Evolutionary conservation across 2,797 vertebrate species (phyloP).

Genomic region (Mallotus villosus): DNA sequence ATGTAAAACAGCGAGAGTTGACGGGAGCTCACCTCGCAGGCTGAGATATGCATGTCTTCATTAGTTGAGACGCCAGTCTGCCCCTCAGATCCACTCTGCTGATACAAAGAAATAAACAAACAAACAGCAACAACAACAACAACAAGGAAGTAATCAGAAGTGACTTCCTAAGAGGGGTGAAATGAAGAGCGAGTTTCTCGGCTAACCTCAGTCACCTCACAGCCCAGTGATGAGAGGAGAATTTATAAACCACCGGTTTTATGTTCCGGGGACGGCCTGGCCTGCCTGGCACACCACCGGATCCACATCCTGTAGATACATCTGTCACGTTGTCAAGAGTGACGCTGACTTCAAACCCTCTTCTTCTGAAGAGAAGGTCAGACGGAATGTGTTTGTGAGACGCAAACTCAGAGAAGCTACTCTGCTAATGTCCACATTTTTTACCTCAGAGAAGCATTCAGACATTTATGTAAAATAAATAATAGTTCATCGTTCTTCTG

Average conservation of each 20-base stretch:
- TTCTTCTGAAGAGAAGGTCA: neutral
- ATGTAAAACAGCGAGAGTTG: constrained; percentile 50
- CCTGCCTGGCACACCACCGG: too few species aligned
- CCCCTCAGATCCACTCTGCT: constrained; percentile 37
- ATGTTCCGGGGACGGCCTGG: too few species aligned
- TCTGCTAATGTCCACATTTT: constrained; percentile 2
- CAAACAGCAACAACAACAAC: constrained; percentile 39
- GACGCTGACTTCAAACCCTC: neutral
- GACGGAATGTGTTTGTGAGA: neutral
- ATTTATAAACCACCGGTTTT: too few species aligned
- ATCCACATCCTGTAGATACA: too few species aligned
- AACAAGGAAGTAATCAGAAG: constrained; percentile 34
- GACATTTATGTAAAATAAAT: too few species aligned
- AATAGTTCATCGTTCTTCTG: too few species aligned
- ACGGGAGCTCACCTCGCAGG: constrained; percentile 33
- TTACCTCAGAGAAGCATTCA: neutral
- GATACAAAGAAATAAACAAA: constrained; percentile 32
- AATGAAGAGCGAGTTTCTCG: constrained; percentile 12
- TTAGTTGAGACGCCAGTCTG: constrained; percentile 46
- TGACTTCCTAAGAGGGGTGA: constrained; percentile 29
- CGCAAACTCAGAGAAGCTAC: neutral
- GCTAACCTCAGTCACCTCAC: constrained; percentile 4
- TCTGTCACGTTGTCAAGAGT: neutral
- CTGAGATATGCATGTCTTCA: constrained; percentile 43
- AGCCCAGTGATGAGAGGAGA: neutral